These are phyloP conservation scores for human (Homo sapiens) DNA, from an alignment of 2,113 vertebrate genomes.

Conservation along the genomic window GRCh38 chr12:50065501-50066000, in stretches of 20 bases:
- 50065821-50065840: not conserved
- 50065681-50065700: not conserved
- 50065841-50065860: not conserved
- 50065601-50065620: not conserved
- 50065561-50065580: not conserved
- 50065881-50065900: slow-evolving; percentile 4
- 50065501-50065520: not conserved
- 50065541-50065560: not conserved
- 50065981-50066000: not conserved
- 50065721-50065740: slow-evolving; percentile 44
- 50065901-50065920: not conserved
- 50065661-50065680: not conserved
- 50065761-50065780: not conserved
- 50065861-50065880: not conserved
- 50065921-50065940: not conserved
- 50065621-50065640: not conserved
- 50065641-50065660: not conserved
- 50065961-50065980: not conserved
- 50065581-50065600: not conserved
- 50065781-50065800: not conserved
- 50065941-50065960: not conserved
- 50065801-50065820: not conserved
- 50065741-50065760: not conserved
- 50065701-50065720: not conserved
- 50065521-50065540: not conserved